Evolutionary conservation across 2,797 vertebrate species (phyloP).

Genomic region (Pseudotriccus pelzelni): DNA sequence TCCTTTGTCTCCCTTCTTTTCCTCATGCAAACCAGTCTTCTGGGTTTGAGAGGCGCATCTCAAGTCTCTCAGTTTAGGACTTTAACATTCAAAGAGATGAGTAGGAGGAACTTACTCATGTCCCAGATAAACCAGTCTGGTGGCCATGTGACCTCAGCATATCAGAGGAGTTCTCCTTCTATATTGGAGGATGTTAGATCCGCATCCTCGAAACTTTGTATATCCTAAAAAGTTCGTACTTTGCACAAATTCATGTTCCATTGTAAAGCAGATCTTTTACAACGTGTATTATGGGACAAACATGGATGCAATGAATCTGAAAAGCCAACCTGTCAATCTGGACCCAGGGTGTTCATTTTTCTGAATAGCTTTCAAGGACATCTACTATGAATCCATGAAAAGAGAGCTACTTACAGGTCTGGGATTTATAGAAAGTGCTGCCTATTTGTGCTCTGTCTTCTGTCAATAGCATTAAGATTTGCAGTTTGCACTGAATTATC

Average conservation of each 20-base stretch:
- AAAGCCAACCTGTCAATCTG: neutral
- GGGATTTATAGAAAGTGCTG: conserved; percentile 64
- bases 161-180: neutral
- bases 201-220: neutral
- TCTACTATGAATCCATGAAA: conserved; percentile 54
- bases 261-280: neutral
- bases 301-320: neutral
- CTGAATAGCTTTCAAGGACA: conserved; percentile 49
- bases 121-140: neutral
- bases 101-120: neutral
- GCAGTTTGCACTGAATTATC: conserved; percentile 71
- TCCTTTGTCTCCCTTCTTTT: neutral
- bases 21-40: neutral
- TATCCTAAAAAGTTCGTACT: neutral
- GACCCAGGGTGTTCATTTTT: neutral
- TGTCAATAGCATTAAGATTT: conserved; percentile 72
- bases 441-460: conserved; percentile 64
- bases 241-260: neutral
- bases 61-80: neutral
- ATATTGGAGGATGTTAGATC: neutral
- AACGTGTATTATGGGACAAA: neutral
- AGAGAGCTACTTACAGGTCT: conserved; percentile 44
- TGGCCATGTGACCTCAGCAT: neutral
- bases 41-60: neutral
- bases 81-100: neutral